Percentiles rank a stretch among this genome's conserved stretches.
These are phyloP conservation scores for Psococerastis gibbosa DNA, from an alignment of 2,888 invertebrate species.

Conservation along the genomic window DNA sequence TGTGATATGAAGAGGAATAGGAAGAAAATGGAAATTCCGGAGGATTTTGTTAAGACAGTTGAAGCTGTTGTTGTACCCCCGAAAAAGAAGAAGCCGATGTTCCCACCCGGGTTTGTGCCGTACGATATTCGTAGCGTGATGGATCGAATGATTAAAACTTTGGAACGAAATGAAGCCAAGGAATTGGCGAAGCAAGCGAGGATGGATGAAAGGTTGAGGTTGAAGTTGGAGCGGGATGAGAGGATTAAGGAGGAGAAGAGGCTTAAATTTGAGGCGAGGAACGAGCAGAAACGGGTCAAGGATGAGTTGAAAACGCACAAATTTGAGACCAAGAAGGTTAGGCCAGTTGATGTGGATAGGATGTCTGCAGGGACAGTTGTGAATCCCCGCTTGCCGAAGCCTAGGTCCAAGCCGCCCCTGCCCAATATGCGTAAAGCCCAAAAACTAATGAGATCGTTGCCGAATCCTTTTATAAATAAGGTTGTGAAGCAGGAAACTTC, in stretches of 20 bases:
- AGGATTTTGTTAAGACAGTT: too few relatives aligned
- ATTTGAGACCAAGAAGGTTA: not conserved
- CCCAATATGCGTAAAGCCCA: too few relatives aligned
- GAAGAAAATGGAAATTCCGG: too few relatives aligned
- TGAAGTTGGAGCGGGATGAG: not conserved
- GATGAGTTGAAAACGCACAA: not conserved
- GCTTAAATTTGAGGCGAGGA: not conserved
- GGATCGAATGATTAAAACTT: not conserved
- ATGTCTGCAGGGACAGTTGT: not conserved
- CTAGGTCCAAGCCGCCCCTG: too few relatives aligned
- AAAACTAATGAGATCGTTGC: too few relatives aligned
- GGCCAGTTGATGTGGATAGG: not conserved
- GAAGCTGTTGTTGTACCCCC: too few relatives aligned
- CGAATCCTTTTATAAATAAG: too few relatives aligned
- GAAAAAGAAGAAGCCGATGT: too few relatives aligned
- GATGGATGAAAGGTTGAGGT: not conserved
- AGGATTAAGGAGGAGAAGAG: not conserved
- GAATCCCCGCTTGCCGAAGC: too few relatives aligned
- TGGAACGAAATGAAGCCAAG: not conserved
- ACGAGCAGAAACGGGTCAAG: not conserved
- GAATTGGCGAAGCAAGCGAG: not conserved
- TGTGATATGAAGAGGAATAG: too few relatives aligned
- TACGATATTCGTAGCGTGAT: not conserved
- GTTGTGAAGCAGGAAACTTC: too few relatives aligned
- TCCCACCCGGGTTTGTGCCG: not conserved